These are phyloP conservation scores for Mythimna lalbum DNA, from an alignment of 2,888 invertebrate genomes.

Conservation along the genomic window DNA sequence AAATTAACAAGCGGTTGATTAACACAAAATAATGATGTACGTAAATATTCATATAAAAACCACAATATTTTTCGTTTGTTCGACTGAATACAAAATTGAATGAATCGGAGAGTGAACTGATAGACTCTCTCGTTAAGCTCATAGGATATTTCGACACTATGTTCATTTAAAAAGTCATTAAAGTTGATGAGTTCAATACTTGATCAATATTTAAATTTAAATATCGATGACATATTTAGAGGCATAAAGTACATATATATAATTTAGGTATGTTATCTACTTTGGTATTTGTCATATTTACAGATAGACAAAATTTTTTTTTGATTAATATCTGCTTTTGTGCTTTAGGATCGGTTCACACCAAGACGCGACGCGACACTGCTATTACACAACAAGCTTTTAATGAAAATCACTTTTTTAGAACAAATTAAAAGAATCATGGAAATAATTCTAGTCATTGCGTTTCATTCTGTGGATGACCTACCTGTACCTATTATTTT, in stretches of 20 bases:
- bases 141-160: constrained; percentile 23
- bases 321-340: no score
- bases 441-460: no score
- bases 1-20: constrained; percentile 27
- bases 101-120: constrained; percentile 2
- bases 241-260: background rate
- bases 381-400: no score
- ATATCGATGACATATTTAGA: constrained; percentile 16
- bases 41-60: constrained; percentile 1
- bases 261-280: background rate
- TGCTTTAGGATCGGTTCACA: no score
- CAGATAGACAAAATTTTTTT: no score
- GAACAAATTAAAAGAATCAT: no score
- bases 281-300: no score
- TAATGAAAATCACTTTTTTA: no score
- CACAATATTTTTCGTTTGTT: constrained; percentile 3
- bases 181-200: constrained; percentile 14
- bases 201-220: constrained; percentile 21
- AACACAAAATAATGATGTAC: constrained; percentile 8
- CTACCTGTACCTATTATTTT: no score
- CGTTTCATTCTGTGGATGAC: no score
- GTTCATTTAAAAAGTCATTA: constrained; percentile 30
- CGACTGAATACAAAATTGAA: constrained; percentile 3
- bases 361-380: no score
- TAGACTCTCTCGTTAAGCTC: constrained; percentile 15